phyloP scores from a whole-genome alignment of 2,888 invertebrate species.

The Leptothorax acervorum region DNA sequence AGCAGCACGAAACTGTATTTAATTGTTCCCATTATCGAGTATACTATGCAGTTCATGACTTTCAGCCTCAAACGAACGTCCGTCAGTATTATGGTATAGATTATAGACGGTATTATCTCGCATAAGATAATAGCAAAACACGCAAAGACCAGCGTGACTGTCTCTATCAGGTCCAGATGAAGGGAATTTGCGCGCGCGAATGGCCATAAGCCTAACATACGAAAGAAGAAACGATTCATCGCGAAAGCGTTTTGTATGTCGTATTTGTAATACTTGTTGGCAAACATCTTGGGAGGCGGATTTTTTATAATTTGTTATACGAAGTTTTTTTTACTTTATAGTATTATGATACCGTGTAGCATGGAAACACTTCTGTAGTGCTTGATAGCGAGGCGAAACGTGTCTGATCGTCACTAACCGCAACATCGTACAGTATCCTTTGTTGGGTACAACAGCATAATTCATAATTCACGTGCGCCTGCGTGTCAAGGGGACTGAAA shows the following conservation, averaged over 20 bases:
- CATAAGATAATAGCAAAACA: conserved; percentile 63
- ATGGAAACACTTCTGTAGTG: background rate
- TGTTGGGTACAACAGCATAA: background rate
- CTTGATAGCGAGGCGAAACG: background rate
- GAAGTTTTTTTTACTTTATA: background rate
- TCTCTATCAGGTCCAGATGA: background rate
- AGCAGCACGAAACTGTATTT: conserved; percentile 67
- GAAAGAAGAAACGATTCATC: conserved; percentile 22
- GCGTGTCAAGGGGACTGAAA: too few relatives aligned
- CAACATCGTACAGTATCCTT: background rate
- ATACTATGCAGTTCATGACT: conserved; percentile 69
- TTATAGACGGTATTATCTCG: conserved; percentile 61
- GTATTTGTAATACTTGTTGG: conserved; percentile 32
- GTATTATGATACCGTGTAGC: background rate
- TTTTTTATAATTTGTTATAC: background rate
- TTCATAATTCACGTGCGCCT: too few relatives aligned
- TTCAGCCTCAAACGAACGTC: conserved; percentile 64
- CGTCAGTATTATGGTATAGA: conserved; percentile 69
- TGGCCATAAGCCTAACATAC: conserved; percentile 56
- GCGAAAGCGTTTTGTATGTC: conserved; percentile 22
- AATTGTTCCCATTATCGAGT: conserved; percentile 30
- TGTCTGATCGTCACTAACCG: background rate
- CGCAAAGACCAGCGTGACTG: background rate
- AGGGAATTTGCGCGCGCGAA: background rate
- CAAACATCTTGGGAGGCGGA: background rate